phyloP scores from a whole-genome alignment of 2,888 invertebrate species.

The Cryptosula pallasiana region DNA sequence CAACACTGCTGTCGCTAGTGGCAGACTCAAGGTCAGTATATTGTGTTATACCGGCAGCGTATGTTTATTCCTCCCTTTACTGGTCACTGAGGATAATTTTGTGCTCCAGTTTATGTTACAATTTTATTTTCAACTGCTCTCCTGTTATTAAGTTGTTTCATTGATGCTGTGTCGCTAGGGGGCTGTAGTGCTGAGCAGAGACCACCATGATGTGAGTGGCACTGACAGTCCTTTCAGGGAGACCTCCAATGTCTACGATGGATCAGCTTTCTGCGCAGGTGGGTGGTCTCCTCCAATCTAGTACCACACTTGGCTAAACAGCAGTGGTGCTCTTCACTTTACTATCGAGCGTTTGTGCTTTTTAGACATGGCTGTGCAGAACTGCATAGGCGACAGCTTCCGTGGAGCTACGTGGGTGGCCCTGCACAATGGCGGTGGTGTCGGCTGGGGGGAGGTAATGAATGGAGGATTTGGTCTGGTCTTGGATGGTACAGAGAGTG shows the following conservation, averaged over 20 bases:
- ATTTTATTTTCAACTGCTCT: too few species aligned
- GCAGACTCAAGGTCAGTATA: constrained; percentile 52
- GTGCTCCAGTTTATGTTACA: too few species aligned
- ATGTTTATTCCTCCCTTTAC: too few species aligned
- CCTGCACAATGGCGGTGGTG: constrained; percentile 60
- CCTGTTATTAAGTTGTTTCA: neutral
- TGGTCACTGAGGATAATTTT: too few species aligned
- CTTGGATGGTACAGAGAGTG: constrained; percentile 59
- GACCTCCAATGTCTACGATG: constrained; percentile 62
- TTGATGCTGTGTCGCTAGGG: constrained; percentile 41
- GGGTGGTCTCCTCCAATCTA: too few species aligned
- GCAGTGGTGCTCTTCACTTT: too few species aligned
- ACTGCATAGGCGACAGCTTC: constrained; percentile 59
- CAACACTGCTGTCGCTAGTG: constrained; percentile 57
- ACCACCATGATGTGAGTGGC: constrained; percentile 64
- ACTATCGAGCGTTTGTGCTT: too few species aligned
- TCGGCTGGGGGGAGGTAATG: constrained; percentile 62
- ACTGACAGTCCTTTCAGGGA: constrained; percentile 63
- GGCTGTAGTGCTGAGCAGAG: constrained; percentile 60
- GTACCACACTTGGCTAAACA: too few species aligned
- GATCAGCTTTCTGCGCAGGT: constrained; percentile 61
- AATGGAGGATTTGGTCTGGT: constrained; percentile 64
- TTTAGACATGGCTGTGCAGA: constrained; percentile 61
- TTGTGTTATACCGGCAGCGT: neutral
- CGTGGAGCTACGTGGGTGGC: constrained; percentile 64